These are phyloP conservation scores for Pseudomyrmex flavicornis DNA, from an alignment of 1,140 invertebrate species.

Conservation along the genomic window DNA sequence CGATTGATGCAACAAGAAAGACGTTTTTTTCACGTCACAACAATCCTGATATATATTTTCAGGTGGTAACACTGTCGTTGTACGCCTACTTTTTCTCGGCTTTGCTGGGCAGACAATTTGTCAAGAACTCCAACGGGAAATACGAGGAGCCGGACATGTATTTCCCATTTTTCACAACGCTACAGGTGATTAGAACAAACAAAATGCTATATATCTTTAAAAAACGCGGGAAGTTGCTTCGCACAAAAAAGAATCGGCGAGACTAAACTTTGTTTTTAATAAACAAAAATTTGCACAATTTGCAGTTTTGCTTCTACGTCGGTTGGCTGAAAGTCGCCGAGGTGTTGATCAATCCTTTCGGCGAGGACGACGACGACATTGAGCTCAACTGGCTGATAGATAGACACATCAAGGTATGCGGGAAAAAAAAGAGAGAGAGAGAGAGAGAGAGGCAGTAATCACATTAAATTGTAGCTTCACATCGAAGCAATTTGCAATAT, in stretches of 20 bases:
- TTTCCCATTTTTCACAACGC: constrained; percentile 95
- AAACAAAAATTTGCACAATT: constrained; percentile 31
- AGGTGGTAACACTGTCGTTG: constrained; percentile 96
- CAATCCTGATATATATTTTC: constrained; percentile 75
- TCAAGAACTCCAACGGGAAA: constrained; percentile 86
- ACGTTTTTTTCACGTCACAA: not conserved
- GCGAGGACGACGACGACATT: constrained; percentile 98
- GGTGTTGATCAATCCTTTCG: constrained; percentile 96
- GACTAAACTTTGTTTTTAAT: not conserved
- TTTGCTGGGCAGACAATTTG: constrained; percentile 92
- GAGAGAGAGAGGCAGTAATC: not conserved
- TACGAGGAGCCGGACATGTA: constrained; percentile 94
- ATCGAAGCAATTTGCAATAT: not conserved
- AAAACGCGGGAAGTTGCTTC: constrained; percentile 5
- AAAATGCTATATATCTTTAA: constrained; percentile 15
- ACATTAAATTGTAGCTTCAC: not conserved
- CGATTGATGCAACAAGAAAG: not conserved
- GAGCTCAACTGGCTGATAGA: constrained; percentile 96
- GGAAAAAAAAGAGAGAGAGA: not conserved
- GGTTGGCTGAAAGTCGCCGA: constrained; percentile 98
- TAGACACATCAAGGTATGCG: constrained; percentile 92
- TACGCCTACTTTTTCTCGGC: constrained; percentile 97
- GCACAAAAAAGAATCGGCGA: not conserved
- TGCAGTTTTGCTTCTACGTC: constrained; percentile 97
- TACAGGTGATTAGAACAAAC: constrained; percentile 89